These are phyloP conservation scores for Lepisosteus osseus DNA, from an alignment of 2,113 vertebrate species.

Conservation along the genomic window DNA sequence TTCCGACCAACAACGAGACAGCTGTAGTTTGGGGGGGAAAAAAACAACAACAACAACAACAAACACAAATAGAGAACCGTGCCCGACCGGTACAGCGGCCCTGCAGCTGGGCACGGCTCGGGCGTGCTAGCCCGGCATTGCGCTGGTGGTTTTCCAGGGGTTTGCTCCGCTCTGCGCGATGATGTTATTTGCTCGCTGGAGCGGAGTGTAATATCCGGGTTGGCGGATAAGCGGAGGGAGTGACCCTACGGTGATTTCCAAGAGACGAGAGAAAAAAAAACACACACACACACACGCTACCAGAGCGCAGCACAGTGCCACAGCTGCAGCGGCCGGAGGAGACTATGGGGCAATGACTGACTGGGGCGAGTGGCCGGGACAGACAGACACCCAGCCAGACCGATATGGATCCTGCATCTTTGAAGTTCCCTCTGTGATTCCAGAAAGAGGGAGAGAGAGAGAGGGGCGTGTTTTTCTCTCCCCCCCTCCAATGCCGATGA, in stretches of 20 bases:
- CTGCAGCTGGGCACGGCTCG: neutral
- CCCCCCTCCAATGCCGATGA: slow-evolving; percentile 36
- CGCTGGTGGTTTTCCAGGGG: neutral
- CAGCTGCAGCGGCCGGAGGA: slow-evolving; percentile 34
- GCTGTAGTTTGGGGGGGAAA: neutral
- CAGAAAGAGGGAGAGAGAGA: neutral
- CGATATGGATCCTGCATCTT: slow-evolving; percentile 24
- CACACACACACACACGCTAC: no score
- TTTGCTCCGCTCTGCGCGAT: slow-evolving; percentile 25
- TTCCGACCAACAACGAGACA: no score
- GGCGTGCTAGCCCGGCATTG: neutral
- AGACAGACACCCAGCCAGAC: slow-evolving; percentile 26
- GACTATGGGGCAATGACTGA: slow-evolving; percentile 27
- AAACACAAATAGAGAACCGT: slow-evolving; percentile 33
- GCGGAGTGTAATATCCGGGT: slow-evolving; percentile 54
- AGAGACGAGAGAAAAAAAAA: slow-evolving; percentile 29
- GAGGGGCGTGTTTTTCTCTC: slow-evolving; percentile 30
- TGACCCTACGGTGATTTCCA: slow-evolving; percentile 44
- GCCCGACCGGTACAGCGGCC: neutral
- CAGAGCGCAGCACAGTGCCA: slow-evolving; percentile 32
- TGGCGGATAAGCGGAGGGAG: slow-evolving; percentile 50
- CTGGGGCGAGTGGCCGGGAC: slow-evolving; percentile 27
- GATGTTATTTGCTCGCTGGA: slow-evolving; percentile 26
- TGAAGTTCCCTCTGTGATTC: slow-evolving; percentile 34
- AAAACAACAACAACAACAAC: slow-evolving; percentile 5